Evolutionary conservation across 2,113 vertebrate species (phyloP), one percentile per base, ranked within the genome.

Genomic region (Hyla sarda): DNA sequence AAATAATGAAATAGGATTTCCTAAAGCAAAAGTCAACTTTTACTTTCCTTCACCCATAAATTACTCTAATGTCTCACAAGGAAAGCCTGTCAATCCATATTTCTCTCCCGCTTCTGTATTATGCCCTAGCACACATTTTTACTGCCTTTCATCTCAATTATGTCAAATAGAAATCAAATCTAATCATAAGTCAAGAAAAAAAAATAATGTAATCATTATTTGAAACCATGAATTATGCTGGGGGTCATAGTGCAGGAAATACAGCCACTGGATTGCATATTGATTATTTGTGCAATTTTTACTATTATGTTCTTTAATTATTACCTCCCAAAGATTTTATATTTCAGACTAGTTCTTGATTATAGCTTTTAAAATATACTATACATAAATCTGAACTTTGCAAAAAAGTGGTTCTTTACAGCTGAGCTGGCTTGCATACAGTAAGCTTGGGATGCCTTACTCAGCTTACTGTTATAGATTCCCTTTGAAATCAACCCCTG

Each of bases 111-210:
- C 17, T 25, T 78, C 58, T 21, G 32, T 23, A 37, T 78, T 85
- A 30, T 76, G 34, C 19, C 65, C 48, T 47, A 56, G 48, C 58
- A 84, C 67, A 32, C 60, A 67, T 85, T 78, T 69, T 78, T 54
- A 69, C 30, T 69, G 47, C 67, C 30, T 78, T 85, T 62, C 28
- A 52, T 77, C 74, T 85, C 73, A 56, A 84, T 85, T 85, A 77
- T 34, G 62, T 84, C 12, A 50, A 77, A 67, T 77, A 47, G 30
- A 48, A 85, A 78, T 85, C 23, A 78, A 85, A 78, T 78, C 65
- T 76, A 67, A 76, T 85, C 56, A 75, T n/a, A 58, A 56, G 41
- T 77, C 73, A 34, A 41, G 13, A 80, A 85, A 45, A 85, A 85
- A 50, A 23, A 69, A 85, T 85, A 69, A 54, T 21, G 58, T 65